Evolutionary conservation across 2,888 invertebrate genomes (phyloP).

Genomic region (Drosophila cracens): DNA sequence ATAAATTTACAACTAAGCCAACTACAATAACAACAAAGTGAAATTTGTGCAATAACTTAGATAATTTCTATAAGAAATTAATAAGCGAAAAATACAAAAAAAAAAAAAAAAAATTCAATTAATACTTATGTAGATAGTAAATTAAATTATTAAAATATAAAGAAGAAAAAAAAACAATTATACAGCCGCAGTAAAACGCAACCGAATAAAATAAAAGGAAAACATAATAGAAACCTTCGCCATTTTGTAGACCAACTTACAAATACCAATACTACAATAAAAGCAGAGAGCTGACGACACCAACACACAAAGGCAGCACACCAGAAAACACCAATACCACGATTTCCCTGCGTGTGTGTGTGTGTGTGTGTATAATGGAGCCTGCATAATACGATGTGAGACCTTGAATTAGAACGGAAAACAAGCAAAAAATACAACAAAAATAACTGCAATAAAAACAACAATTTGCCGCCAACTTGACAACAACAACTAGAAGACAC

Average conservation of each 20-base stretch:
- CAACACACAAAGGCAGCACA: constrained; percentile 15
- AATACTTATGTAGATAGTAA: constrained; percentile 42
- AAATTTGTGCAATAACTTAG: constrained; percentile 68
- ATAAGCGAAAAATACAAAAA: constrained; percentile 46
- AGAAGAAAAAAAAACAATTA: constrained; percentile 21
- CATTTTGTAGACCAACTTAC: constrained; percentile 44
- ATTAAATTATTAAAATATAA: constrained; percentile 27
- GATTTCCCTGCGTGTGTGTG: background rate
- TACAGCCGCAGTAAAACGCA: constrained; percentile 23
- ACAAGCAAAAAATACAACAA: constrained; percentile 23
- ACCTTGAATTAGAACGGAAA: constrained; percentile 55
- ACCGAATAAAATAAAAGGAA: background rate
- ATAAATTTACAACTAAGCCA: background rate
- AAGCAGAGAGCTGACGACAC: constrained; percentile 8
- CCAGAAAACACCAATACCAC: constrained; percentile 27
- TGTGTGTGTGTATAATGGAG: constrained; percentile 18
- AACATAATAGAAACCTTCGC: constrained; percentile 18
- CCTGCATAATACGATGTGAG: constrained; percentile 34
- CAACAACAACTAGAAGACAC: constrained; percentile 33
- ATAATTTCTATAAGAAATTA: constrained; percentile 65
- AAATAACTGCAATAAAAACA: background rate
- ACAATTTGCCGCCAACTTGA: constrained; percentile 61
- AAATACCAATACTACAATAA: constrained; percentile 22
- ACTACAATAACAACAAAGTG: constrained; percentile 32
- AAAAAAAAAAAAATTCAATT: constrained; percentile 38